phyloP scores from a whole-genome alignment of 1,140 invertebrate genomes.

The Lordiphosa collinella region DNA sequence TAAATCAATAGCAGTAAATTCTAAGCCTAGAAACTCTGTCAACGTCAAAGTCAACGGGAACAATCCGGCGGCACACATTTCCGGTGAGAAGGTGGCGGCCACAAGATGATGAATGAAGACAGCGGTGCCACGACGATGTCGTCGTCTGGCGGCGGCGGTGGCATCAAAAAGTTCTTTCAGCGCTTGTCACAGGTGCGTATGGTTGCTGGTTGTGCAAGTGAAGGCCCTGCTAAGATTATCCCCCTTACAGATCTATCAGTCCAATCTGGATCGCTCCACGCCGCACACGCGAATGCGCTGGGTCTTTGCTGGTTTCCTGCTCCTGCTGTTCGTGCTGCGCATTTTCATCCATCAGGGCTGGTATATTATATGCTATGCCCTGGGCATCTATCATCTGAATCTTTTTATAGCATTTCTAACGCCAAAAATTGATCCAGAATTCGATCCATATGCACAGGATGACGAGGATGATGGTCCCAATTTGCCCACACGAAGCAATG shows the following conservation, averaged over 20 bases:
- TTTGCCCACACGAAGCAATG: conserved; percentile 95
- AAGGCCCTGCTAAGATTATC: too few species aligned
- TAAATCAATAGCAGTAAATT: not conserved
- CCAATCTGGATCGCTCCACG: conserved; percentile 84
- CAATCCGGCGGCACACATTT: not conserved
- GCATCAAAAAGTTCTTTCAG: conserved; percentile 68
- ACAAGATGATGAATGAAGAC: conserved; percentile 77
- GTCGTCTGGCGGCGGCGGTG: conserved; percentile 51
- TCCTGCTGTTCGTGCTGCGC: conserved; percentile 82
- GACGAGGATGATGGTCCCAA: conserved; percentile 94
- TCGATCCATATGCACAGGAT: conserved; percentile 87
- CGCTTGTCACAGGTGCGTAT: conserved; percentile 70
- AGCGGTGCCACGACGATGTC: conserved; percentile 50
- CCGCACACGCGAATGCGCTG: conserved; percentile 83
- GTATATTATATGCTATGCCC: conserved; percentile 99
- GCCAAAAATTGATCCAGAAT: conserved; percentile 98
- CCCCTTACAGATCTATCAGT: conserved; percentile 81
- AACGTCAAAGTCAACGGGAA: conserved; percentile 41
- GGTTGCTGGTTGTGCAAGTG: too few species aligned
- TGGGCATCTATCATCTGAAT: conserved; percentile 99
- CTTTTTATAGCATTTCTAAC: conserved; percentile 99
- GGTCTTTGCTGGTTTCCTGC: conserved; percentile 81
- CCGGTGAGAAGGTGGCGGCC: conserved; percentile 9
- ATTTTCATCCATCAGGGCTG: conserved; percentile 90
- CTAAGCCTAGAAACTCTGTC: not conserved